Percentiles rank a stretch among this genome's conserved stretches.
These are phyloP conservation scores for Probosciger aterrimus DNA, from an alignment of 2,113 vertebrate genomes.

Conservation along the genomic window DNA sequence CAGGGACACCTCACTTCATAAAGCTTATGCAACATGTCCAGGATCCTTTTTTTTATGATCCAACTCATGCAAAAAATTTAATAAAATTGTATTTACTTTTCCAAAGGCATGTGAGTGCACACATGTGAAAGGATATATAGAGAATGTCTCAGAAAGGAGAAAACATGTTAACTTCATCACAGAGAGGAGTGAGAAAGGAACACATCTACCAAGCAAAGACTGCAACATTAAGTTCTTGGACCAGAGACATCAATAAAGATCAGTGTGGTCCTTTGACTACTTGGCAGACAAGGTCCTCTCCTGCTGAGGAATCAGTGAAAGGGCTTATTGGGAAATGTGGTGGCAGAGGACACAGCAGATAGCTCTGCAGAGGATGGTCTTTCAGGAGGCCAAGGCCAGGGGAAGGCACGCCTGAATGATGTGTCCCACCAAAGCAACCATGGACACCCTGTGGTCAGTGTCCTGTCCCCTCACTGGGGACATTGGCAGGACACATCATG, in stretches of 20 bases:
- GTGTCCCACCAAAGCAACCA: not conserved
- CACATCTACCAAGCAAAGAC: not conserved
- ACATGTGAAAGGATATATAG: not conserved
- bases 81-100: conserved; percentile 46
- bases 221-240: not conserved
- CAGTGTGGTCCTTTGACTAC: fast-evolving
- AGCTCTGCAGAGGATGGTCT: not conserved
- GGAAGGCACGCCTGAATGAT: not conserved
- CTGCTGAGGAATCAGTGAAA: not conserved
- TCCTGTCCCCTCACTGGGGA: not conserved
- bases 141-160: not conserved
- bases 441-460: fast-evolving
- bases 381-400: not conserved
- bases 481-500: not conserved
- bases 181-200: not conserved
- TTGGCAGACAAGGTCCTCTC: not conserved
- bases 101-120: not conserved
- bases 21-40: conserved; percentile 5
- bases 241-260: not conserved
- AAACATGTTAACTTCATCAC: not conserved
- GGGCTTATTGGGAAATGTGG: not conserved
- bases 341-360: not conserved
- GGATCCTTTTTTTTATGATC: not conserved
- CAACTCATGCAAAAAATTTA: conserved; percentile 35
- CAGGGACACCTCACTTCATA: conserved; percentile 42